These are phyloP conservation scores for Rhabdomys pumilio DNA, from an alignment of 2,797 vertebrate species.

Conservation along the genomic window DNA sequence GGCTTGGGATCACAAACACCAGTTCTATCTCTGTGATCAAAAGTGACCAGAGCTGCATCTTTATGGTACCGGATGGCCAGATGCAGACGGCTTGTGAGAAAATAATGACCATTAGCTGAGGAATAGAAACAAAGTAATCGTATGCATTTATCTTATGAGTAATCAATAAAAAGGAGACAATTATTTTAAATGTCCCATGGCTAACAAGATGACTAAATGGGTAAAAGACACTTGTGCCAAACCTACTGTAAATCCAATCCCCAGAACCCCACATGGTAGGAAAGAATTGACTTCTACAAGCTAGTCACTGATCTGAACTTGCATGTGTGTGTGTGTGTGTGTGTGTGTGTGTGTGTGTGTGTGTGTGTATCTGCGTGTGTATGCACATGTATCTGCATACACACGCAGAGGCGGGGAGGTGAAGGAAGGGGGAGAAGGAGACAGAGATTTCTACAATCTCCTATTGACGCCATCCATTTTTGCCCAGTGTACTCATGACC, in stretches of 20 bases:
- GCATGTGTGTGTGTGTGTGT: neutral
- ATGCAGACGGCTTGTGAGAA: neutral
- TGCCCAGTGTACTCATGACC: neutral
- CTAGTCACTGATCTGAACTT: neutral
- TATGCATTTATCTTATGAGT: constrained; percentile 47
- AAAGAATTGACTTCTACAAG: neutral
- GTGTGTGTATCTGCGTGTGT: neutral
- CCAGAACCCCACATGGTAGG: neutral
- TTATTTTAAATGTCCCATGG: neutral
- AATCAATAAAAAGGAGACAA: constrained; percentile 54
- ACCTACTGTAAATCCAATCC: neutral
- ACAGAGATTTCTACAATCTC: neutral
- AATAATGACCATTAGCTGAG: neutral
- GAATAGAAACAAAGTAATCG: neutral
- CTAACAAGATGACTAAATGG: neutral
- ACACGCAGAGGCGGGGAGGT: neutral
- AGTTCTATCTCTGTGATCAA: constrained; percentile 35
- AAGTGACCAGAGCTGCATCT: neutral
- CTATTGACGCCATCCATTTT: neutral
- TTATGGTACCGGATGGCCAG: neutral
- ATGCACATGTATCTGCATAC: too few relatives aligned
- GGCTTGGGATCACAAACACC: constrained; percentile 53
- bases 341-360: neutral
- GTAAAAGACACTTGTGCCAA: neutral
- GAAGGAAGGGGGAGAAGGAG: neutral